Evolutionary conservation across 2,113 vertebrate species (phyloP), one percentile per base, ranked within the genome.

Genomic region (Phrynosoma blainvillii): DNA sequence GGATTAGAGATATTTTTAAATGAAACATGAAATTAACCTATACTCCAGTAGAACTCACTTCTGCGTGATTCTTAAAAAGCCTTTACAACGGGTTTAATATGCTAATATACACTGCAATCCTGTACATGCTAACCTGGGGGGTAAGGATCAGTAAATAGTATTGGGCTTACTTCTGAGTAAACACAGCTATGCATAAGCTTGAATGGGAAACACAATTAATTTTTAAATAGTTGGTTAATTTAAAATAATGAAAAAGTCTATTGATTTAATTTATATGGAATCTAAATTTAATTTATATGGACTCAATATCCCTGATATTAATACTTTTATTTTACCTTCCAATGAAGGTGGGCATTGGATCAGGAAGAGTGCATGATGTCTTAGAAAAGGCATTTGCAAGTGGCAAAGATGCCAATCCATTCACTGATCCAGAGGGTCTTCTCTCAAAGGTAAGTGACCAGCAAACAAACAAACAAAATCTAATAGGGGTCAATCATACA

Each of bases 291-390:
- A 36, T 36, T 36, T 74, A 14, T 85, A 77, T 21, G 6, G 21
- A n/a, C 36, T 36, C 36, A 36, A 36, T 36, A 36, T 36, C 36
- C 36, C 36, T 36, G 36, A 36, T 36, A n/a, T 40, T 89, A 75
- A 2, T 5, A 65, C 90, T 47, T 82, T 21, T 11, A 11, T 78
- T 92, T 89, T 78, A 27, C 59, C 85, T 87, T 88, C 81, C 89
- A 74, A 86, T 79, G 78, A 87, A 96, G 96, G 87, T 94, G 74
- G 92, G 96, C 81, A 89, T 96, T 79, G 32, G 75, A 0, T 47
- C 42, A 88, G 93, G 94, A 91, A 91, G 93, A 81, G 79, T 92
- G 5, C 92, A 94, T 66, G 88, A 92, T 73, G 6, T 92, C 0
- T 86, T 96, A 84, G 89, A 89, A 75, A 93, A 91, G 90, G 77